Percentiles rank a stretch among this genome's conserved stretches.
phyloP scores from a whole-genome alignment of 2,888 invertebrate species.

The Heteromyza rotundicornis region DNA sequence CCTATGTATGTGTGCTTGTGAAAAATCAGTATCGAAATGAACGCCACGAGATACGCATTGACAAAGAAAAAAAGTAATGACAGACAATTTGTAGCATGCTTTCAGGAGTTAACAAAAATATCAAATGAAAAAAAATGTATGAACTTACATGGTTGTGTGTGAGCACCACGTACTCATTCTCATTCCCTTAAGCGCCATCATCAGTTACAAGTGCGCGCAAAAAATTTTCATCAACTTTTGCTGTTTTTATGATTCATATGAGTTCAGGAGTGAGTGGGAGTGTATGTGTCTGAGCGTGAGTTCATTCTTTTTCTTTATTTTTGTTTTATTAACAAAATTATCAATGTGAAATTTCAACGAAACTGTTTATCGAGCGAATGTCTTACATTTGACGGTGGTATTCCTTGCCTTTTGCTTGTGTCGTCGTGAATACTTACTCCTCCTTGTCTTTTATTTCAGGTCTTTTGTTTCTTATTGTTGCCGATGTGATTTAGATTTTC shows the following conservation, averaged over 20 bases:
- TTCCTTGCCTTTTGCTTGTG: too few relatives aligned
- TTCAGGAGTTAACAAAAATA: slow-evolving; percentile 18
- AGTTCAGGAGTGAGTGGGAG: not conserved
- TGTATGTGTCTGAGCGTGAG: not conserved
- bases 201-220: slow-evolving; percentile 55
- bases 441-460: too few relatives aligned
- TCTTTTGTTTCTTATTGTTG: too few relatives aligned
- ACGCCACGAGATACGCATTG: not conserved
- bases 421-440: too few relatives aligned
- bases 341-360: not conserved
- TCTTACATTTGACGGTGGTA: too few relatives aligned
- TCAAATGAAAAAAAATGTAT: not conserved
- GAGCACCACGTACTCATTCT: not conserved
- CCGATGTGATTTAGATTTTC: too few relatives aligned
- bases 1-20: too few relatives aligned
- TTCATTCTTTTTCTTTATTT: slow-evolving; percentile 29
- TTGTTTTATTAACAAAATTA: slow-evolving; percentile 19
- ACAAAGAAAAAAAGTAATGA: slow-evolving; percentile 39
- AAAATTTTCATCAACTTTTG: slow-evolving; percentile 57
- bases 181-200: slow-evolving; percentile 48
- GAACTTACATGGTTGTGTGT: not conserved
- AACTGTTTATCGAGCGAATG: not conserved
- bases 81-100: slow-evolving; percentile 50
- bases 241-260: slow-evolving; percentile 29
- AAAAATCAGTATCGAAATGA: too few relatives aligned